Conservation (phyloP, 2,888 invertebrate genomes). For the Troilus luridus region DNA sequence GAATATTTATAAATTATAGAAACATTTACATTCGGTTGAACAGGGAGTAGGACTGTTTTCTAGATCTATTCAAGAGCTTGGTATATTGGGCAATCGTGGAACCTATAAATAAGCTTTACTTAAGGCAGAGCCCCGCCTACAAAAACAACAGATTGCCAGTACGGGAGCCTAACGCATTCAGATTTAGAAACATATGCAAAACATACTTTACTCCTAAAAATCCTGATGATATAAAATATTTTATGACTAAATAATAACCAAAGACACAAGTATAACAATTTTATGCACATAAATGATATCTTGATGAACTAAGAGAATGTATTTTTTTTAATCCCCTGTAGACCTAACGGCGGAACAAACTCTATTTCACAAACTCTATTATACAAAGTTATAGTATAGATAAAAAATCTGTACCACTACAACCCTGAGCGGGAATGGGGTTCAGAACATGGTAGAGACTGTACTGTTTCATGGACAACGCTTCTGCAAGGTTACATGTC, state of each 20-base stretch:
- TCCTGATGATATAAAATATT: background rate
- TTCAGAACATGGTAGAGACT: no score
- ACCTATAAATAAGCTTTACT: conserved; percentile 46
- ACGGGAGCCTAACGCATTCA: background rate
- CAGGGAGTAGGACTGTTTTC: background rate
- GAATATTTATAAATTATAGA: background rate
- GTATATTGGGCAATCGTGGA: background rate
- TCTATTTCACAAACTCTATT: no score
- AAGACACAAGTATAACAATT: background rate
- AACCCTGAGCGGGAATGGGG: no score
- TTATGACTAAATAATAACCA: background rate
- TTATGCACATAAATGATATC: background rate
- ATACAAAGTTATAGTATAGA: no score
- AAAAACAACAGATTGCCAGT: conserved; percentile 27
- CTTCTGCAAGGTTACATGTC: no score
- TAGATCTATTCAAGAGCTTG: conserved; percentile 4
- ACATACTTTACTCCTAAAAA: background rate
- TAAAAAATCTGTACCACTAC: no score
- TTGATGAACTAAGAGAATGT: background rate
- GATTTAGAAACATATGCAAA: background rate
- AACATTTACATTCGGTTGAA: background rate
- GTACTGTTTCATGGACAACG: no score
- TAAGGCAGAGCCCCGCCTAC: background rate
- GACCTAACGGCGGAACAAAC: no score
- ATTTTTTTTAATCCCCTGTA: no score